A percentile compares a stretch with the other conserved stretches of the same genome.
These are phyloP conservation scores for Redunca redunca DNA, from an alignment of 2,113 vertebrate species.

Conservation along the genomic window DNA sequence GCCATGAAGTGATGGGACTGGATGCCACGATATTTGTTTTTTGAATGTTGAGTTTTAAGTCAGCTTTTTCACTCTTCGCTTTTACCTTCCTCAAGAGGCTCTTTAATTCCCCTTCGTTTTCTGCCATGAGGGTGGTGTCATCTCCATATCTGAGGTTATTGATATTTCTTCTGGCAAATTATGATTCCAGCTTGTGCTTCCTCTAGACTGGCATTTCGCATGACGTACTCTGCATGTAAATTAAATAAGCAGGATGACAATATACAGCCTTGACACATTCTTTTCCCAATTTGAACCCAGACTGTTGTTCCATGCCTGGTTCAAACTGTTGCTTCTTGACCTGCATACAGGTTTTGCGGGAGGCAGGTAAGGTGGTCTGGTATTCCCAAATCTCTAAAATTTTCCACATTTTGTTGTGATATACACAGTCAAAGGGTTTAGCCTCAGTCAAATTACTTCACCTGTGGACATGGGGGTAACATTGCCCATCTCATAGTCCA, in stretches of 20 bases:
- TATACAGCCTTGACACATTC: background rate
- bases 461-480: background rate
- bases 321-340: background rate
- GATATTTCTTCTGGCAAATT: background rate
- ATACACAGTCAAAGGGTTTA: background rate
- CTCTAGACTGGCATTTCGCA: accelerated
- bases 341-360: accelerated
- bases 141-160: background rate
- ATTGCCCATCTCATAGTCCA: background rate
- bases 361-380: background rate
- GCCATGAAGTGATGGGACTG: background rate
- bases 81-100: background rate
- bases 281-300: background rate
- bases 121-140: background rate
- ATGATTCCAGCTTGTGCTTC: background rate
- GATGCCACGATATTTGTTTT: background rate
- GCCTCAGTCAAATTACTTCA: background rate
- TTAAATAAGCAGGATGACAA: background rate
- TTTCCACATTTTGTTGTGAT: background rate
- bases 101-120: background rate
- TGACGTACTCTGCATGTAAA: background rate
- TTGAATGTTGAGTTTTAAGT: background rate
- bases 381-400: background rate
- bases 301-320: background rate
- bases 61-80: background rate